These are phyloP conservation scores for Drosophila funebris DNA, from an alignment of 1,140 invertebrate species.

Conservation along the genomic window DNA sequence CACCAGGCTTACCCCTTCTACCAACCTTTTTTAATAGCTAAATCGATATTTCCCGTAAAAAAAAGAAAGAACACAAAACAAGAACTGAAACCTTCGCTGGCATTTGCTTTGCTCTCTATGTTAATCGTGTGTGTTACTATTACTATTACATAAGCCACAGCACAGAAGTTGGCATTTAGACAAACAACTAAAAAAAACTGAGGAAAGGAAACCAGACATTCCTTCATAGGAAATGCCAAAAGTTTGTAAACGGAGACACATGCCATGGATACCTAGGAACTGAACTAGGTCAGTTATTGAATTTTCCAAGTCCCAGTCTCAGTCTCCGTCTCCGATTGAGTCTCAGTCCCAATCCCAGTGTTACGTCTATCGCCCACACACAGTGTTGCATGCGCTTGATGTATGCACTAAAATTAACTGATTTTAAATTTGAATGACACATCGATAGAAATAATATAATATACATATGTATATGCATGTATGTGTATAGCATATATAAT, in stretches of 20 bases:
- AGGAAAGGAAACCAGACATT: slow-evolving; percentile 30
- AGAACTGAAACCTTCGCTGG: slow-evolving; percentile 8
- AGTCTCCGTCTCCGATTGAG: too few species aligned
- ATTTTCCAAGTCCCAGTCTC: slow-evolving; percentile 30
- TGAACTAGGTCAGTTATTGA: slow-evolving; percentile 83
- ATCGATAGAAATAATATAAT: too few species aligned
- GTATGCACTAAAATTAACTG: background rate
- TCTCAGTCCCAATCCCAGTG: background rate
- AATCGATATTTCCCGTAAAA: slow-evolving; percentile 52
- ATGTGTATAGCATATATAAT: background rate
- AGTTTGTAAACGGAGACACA: slow-evolving; percentile 36
- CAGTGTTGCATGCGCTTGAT: background rate
- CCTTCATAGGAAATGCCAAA: slow-evolving; percentile 47
- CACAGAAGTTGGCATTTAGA: background rate
- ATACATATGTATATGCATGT: background rate
- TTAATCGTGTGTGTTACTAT: slow-evolving; percentile 27
- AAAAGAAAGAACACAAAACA: slow-evolving; percentile 13
- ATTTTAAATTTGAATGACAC: too few species aligned
- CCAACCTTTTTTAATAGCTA: slow-evolving; percentile 61
- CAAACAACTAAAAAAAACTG: background rate
- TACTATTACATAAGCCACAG: slow-evolving; percentile 32
- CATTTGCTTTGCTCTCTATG: slow-evolving; percentile 8
- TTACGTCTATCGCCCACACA: background rate
- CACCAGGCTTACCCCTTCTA: background rate
- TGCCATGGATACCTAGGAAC: slow-evolving; percentile 13